These are phyloP conservation scores for Lophotis ruficrista DNA, from an alignment of 2,113 vertebrate genomes.

Conservation along the genomic window DNA sequence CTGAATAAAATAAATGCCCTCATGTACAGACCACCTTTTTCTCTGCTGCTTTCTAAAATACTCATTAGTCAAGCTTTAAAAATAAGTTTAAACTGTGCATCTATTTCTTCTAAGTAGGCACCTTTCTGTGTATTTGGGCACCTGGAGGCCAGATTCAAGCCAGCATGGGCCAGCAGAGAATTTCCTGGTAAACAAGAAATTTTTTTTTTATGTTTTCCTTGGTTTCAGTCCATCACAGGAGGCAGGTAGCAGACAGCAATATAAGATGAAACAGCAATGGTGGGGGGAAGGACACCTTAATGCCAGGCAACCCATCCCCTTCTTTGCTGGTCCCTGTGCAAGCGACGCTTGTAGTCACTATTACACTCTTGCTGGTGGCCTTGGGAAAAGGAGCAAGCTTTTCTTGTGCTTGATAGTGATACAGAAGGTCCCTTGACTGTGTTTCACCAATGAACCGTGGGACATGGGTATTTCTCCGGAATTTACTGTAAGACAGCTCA, in stretches of 20 bases:
- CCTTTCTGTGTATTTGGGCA: background rate
- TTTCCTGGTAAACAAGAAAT: background rate
- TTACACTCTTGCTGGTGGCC: background rate
- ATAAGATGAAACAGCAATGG: rapidly evolving
- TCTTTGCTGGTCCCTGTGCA: background rate
- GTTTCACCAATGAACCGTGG: background rate
- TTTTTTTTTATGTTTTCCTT: background rate
- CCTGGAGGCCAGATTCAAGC: background rate
- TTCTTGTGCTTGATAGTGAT: background rate
- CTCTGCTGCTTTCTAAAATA: background rate
- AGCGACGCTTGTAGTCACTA: background rate
- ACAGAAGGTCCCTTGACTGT: background rate
- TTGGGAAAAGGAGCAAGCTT: background rate
- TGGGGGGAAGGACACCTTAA: background rate
- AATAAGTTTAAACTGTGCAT: background rate
- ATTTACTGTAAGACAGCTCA: background rate
- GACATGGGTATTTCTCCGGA: background rate
- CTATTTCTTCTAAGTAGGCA: background rate
- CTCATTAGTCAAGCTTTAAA: background rate
- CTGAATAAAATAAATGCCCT: background rate
- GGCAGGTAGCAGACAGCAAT: background rate
- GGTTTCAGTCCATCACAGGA: background rate
- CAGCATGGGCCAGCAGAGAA: background rate
- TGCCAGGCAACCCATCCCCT: background rate
- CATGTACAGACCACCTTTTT: background rate